A percentile compares a stretch with the other conserved stretches of the same genome.
Evolutionary conservation across 2,797 vertebrate genomes (phyloP).

Genomic region (Scarus forsteni): DNA sequence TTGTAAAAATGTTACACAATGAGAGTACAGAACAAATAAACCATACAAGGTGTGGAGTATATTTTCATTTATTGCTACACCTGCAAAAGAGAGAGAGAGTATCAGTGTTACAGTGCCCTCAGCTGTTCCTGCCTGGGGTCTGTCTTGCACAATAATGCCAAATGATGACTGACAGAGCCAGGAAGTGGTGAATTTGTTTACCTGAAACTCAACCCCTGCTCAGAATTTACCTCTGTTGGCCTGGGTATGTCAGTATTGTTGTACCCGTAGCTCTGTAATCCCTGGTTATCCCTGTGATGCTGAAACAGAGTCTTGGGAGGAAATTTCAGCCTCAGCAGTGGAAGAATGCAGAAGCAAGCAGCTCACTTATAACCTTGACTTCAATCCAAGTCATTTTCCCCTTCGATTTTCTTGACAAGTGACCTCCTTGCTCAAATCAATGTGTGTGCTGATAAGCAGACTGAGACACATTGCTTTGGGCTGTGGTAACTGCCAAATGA

Average conservation of each 20-base stretch:
- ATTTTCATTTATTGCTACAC: conserved; percentile 21
- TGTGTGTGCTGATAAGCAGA: conserved; percentile 53
- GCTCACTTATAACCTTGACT: conserved; percentile 36
- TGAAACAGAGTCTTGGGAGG: conserved; percentile 13
- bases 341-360: conserved; percentile 26
- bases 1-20: conserved; percentile 30
- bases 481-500: conserved; percentile 34
- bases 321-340: conserved; percentile 18
- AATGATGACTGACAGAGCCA: conserved; percentile 44
- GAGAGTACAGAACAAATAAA: conserved; percentile 40
- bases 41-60: conserved; percentile 6
- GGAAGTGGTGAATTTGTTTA: conserved; percentile 30
- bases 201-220: conserved; percentile 32
- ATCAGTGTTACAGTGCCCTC: conserved; percentile 10
- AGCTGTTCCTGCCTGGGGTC: conserved; percentile 23
- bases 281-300: conserved; percentile 2
- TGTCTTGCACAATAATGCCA: conserved; percentile 32
- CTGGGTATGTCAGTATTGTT: conserved; percentile 22
- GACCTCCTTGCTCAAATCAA: conserved; percentile 43
- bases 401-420: conserved; percentile 43
- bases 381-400: conserved; percentile 34
- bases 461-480: conserved; percentile 33
- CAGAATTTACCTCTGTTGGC: conserved; percentile 19
- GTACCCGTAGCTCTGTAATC: conserved; percentile 9
- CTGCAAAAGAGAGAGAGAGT: conserved; percentile 14